Base-by-base conservation (phyloP, 2,888 invertebrate species). In the Lydus trimaculatus region DNA sequence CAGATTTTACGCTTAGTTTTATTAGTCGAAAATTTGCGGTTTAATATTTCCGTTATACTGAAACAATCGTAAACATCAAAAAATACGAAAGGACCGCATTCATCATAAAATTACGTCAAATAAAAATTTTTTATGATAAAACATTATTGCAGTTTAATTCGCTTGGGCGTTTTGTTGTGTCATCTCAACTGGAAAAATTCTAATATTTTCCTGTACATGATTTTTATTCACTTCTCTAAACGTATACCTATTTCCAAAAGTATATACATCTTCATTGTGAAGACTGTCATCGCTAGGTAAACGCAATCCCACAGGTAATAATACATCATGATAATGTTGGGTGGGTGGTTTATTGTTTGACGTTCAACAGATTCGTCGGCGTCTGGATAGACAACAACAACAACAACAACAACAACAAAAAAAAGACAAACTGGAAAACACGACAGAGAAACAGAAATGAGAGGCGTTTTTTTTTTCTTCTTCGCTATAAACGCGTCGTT, bases 251-350 rank as follows among this genome's bases (percentile, higher is more conserved):
- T 70, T 70, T 64, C 64, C 58, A 66, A 66, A 66, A 61, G n/a
- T n/a, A n/a, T 60, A 70, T 72, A 68, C 63, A 70, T 72, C 68
- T 67, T 70, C 70, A 72, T 72, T 72, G 70, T 72, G 20, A 25
- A 66, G 65, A 66, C 65, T 66, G 70, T 69, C 72, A 69, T 69
- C 70, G 66, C 52, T 69, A 70, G 72, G 70, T 72, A 72, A 28
- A 67, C 65, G 60, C 59, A 70, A 61, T 72, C 70, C 72, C 72
- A 64, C 70, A 72, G 70, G 72, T 69, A 72, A 63, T 69, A 63
- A 72, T 70, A 68, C 66, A 72, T 70, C 72, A 69, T 70, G 64
- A 70, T 72, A 66, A 68, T 60, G 72, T 67, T 58, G 43, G 52
- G 63, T 39, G 31, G 65, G 65, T 65, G 68, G 65, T 68, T 68